A percentile compares a stretch with the other conserved stretches of the same genome.
These are phyloP conservation scores for Caenorhabditis inopinata DNA, from an alignment of 1,140 invertebrate species.

Conservation along the genomic window DNA sequence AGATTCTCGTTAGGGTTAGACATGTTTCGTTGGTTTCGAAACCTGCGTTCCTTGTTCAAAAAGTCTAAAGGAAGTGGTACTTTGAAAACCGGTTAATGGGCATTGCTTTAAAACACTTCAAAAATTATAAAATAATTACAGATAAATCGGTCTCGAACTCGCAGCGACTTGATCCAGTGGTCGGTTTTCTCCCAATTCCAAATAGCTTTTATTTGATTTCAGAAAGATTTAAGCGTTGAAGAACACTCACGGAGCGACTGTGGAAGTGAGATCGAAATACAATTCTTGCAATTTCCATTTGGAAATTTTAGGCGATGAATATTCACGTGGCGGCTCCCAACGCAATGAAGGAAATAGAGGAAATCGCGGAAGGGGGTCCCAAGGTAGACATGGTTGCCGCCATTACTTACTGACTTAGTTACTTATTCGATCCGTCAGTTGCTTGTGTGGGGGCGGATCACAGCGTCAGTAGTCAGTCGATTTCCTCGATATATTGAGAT, in stretches of 20 bases:
- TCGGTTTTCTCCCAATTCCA: neutral
- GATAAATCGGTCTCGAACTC: neutral
- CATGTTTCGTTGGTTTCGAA: conserved; percentile 18
- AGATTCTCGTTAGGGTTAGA: neutral
- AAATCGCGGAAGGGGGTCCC: neutral
- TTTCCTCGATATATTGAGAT: too few species aligned
- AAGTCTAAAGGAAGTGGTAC: neutral
- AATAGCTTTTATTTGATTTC: neutral
- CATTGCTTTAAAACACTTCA: neutral
- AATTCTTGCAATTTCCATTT: neutral
- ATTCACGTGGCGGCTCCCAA: neutral
- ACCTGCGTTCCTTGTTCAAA: neutral
- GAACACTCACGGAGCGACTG: neutral
- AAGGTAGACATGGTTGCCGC: too few species aligned
- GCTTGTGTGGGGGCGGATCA: too few species aligned
- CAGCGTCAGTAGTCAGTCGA: too few species aligned
- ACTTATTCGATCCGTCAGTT: too few species aligned
- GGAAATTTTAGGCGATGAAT: neutral
- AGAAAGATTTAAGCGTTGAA: neutral
- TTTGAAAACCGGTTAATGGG: neutral
- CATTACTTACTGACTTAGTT: too few species aligned
- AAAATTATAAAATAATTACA: neutral
- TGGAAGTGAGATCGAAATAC: neutral
- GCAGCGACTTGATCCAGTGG: neutral
- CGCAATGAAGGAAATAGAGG: neutral